Percentiles rank a stretch among this genome's conserved stretches.
phyloP scores from a whole-genome alignment of 2,888 invertebrate genomes.

The Lepidochrysops patricia region DNA sequence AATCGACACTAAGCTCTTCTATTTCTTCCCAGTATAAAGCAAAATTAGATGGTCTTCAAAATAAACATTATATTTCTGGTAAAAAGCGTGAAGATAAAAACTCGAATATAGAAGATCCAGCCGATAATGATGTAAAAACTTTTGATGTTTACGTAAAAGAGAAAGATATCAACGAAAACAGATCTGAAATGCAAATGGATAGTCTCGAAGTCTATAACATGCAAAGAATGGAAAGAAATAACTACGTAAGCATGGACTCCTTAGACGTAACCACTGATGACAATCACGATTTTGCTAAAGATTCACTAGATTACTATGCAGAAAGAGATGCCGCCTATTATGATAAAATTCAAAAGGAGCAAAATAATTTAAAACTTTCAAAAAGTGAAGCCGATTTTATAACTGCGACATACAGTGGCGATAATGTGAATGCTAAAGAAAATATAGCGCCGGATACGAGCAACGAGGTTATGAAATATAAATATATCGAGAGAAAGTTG shows the following conservation, averaged over 20 bases:
- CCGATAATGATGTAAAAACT: conserved; percentile 64
- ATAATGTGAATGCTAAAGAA: conserved; percentile 47
- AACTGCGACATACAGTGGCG: conserved; percentile 40
- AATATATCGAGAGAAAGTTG: conserved; percentile 80
- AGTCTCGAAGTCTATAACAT: conserved; percentile 72
- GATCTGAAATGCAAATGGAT: conserved; percentile 77
- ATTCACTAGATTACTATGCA: conserved; percentile 66
- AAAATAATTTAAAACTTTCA: conserved; percentile 45
- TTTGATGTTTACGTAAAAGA: conserved; percentile 77
- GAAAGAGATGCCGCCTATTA: conserved; percentile 56
- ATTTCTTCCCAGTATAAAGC: conserved; percentile 69
- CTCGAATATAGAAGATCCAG: conserved; percentile 48
- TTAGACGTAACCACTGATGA: conserved; percentile 58
- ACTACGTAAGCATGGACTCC: conserved; percentile 68
- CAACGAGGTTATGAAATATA: conserved; percentile 76
- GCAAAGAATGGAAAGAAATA: conserved; percentile 58
- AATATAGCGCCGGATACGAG: conserved; percentile 51
- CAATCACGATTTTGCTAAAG: conserved; percentile 58
- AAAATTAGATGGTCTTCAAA: conserved; percentile 64
- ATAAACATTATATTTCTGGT: conserved; percentile 54
- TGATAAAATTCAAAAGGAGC: conserved; percentile 48
- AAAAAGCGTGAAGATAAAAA: conserved; percentile 54
- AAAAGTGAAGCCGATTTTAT: conserved; percentile 38
- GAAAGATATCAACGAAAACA: conserved; percentile 74
- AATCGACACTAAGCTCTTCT: conserved; percentile 55